Base-by-base conservation (phyloP, 2,888 invertebrate species). In the Ctena decussata region DNA sequence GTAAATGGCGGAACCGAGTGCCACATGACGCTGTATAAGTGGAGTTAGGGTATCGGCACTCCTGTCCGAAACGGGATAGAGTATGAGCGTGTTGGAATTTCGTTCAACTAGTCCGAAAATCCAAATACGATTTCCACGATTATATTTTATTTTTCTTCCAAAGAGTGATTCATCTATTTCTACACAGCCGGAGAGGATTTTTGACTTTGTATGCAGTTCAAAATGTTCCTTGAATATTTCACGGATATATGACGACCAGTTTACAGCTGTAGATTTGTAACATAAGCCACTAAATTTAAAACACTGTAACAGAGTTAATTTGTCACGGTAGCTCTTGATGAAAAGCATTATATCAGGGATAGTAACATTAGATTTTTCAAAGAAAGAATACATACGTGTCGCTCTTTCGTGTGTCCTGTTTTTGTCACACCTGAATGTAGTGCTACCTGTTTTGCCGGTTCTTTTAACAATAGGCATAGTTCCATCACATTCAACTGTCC, bases 111-210 rank as follows among this genome's bases (percentile, higher is more conserved):
- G 44, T 5, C 83, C 80, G 41, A 86, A 77, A 8, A 86, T 70
- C 83, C 86, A 86, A 15, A 86, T 37, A 37, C 77, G 73, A 44
- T 85, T 74, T 18, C 85, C 82, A n/a, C 77, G n/a, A 37, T 85
- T 65, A 65, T 82, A 74, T 44, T 85, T 82, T n/a, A 70, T 39
- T 15, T 37, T 46, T 24, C 77, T n/a, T 0, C 77, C 77, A 37
- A 77, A 77, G 1, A 77, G 65, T 44, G 69, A 69, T n/a, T 77
- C 77, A 30, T 77, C 77, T 1, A 77, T 41, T 46, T 77, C 44
- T 11, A 77, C 30, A 0, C 1, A 12, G 18, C 77, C 44, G 11
- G 32, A 30, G 24, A 49, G 44, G 73, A 21, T 71, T 70, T 32
- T 24, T 15, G 37, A 49, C 32, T 1, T 39, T 6, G 39, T 75